Evolutionary conservation across 2,888 invertebrate genomes (phyloP), one percentile per base, ranked within the genome.

Genomic region (Drosophila monieri): DNA sequence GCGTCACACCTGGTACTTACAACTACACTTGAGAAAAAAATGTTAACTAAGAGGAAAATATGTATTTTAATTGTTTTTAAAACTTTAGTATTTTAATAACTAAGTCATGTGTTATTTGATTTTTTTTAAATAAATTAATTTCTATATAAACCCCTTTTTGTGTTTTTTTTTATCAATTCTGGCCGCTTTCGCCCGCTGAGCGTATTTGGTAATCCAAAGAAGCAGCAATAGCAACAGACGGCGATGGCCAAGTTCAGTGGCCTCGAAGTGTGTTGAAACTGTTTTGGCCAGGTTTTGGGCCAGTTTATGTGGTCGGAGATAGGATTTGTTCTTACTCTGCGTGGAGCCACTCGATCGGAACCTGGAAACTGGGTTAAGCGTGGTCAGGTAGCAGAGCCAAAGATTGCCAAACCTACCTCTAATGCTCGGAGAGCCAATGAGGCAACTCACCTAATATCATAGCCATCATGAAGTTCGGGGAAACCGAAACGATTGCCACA

Each of bases 281-380:
- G 61, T 65, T 43, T 68, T 46, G 61, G 53, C 62, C 64, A 44
- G 55, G 43, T 32, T 53, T 37, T 23, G 53, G 32, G 30, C 9
- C 9, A 27, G 27, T 9, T 27, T 27, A 43, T 15, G n/a, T 27
- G 39, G 60, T 64, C 65, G 58, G 53, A 73, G 43, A 58, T 62
- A 57, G 68, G 51, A 48, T 58, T 64, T 35, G 48, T 53, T 73
- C 48, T 59, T 35, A n/a, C n/a, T n/a, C 6, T 23, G 32, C 49
- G 56, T 32, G 37, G 53, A 14, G 32, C 58, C 61, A 53, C 32
- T 61, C 59, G 61, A 77, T 80, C 76, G 76, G 73, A 18, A 43
- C 70, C 77, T 74, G 61, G 69, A 71, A 87, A 80, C 73, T 88
- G 72, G 89, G 88, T 89, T 87, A 89, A 89, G 78, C 59, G 73